Evolutionary conservation across 2,113 vertebrate genomes (phyloP), one percentile per base, ranked within the genome.

Genomic region (Axis porcinus): DNA sequence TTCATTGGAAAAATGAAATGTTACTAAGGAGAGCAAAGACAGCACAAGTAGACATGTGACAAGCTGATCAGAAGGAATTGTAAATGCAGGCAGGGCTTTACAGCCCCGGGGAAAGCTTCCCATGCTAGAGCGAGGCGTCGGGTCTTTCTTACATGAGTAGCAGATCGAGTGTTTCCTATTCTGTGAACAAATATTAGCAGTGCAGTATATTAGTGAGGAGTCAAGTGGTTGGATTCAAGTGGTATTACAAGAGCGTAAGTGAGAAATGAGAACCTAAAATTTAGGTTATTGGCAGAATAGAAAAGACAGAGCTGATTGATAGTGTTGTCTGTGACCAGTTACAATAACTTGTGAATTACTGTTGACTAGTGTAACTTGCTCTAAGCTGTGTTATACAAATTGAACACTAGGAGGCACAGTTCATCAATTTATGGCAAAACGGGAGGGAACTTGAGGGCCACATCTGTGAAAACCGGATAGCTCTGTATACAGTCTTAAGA

Each of bases 351-450:
- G 50, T 6, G n/a, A 40, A 12, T 30, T 43, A 36, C 36, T 33
- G 6, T 82, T 50, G 21, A 17, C 52, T 64, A 23, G 50, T 58
- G 52, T 6, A 8, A 58, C 33, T 85, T n/a, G 2, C 45, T 92
- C 15, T 58, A 54, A 84, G 47, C 57, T 98, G 97, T 84, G 96
- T 91, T 98, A 47, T 25, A 94, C 36, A 74, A 7, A 2, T 45
- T 96, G 97, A 52, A 74, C 99, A 88, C 98, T 98, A 99, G 99
- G 98, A 83, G 99, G 98, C 98, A 79, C 90, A 86, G 92, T 55
- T 82, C 82, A 95, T 94, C 95, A 98, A 25, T 28, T 70, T 50
- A 54, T 14, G 9, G 14, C 1, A 1, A 30, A 84, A 84, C 58
- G 36, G 45, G 40, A 30, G 40, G 30, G 1, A 1, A 11, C 30